These are phyloP conservation scores for Formica exsecta DNA, from an alignment of 1,140 invertebrate species.

Conservation along the genomic window DNA sequence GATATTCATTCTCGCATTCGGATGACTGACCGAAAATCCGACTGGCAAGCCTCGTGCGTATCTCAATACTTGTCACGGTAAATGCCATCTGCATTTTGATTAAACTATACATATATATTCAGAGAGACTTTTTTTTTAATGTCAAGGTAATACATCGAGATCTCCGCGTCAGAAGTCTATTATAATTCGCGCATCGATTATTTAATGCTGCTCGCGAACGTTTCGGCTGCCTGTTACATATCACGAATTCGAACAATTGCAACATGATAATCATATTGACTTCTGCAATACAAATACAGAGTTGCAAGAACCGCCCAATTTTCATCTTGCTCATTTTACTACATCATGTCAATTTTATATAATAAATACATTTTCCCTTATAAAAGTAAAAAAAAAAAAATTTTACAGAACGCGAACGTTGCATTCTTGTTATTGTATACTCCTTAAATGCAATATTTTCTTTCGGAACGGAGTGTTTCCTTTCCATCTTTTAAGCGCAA, in stretches of 20 bases:
- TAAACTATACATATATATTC: conserved; percentile 72
- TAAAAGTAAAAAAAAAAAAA: not conserved
- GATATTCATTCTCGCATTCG: conserved; percentile 22
- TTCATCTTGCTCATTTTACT: not conserved
- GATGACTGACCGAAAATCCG: not conserved
- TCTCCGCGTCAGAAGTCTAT: conserved; percentile 14
- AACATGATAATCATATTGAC: conserved; percentile 31
- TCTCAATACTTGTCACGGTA: conserved; percentile 20
- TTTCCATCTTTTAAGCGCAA: conserved; percentile 38
- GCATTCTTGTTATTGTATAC: not conserved
- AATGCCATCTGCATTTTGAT: conserved; percentile 54
- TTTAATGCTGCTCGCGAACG: conserved; percentile 3
- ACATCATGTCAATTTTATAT: not conserved
- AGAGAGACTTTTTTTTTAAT: conserved; percentile 73
- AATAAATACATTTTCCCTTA: conserved; percentile 1
- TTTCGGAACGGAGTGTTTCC: not conserved
- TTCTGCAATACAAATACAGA: conserved; percentile 24
- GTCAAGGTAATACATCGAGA: conserved; percentile 44
- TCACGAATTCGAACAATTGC: not conserved
- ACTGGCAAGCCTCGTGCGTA: conserved; percentile 15
- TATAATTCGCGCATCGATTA: conserved; percentile 8
- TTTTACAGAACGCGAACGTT: not conserved
- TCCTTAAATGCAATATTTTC: conserved; percentile 12
- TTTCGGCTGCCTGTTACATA: not conserved
- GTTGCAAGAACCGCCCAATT: conserved; percentile 41